phyloP scores from a whole-genome alignment of 1,140 invertebrate genomes.

The Aphelinus certus region DNA sequence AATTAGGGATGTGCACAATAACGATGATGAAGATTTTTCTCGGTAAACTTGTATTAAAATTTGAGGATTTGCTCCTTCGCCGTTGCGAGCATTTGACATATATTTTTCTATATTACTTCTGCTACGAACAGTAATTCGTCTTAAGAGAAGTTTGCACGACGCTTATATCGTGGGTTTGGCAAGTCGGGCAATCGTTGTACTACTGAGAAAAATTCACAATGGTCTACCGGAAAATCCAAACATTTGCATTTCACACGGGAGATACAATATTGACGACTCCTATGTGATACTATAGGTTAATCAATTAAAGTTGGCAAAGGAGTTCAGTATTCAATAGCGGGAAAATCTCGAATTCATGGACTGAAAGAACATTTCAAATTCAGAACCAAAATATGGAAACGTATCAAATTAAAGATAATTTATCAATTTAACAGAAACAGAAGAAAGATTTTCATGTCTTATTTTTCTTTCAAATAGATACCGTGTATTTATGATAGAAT shows the following conservation, averaged over 20 bases:
- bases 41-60: neutral
- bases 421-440: no score
- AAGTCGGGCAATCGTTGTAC: conserved; percentile 64
- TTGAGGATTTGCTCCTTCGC: neutral
- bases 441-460: no score
- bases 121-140: conserved; percentile 59
- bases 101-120: conserved; percentile 43
- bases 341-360: no score
- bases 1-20: neutral
- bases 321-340: neutral
- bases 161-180: conserved; percentile 58
- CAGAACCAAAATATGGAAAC: no score
- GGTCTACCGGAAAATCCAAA: conserved; percentile 11
- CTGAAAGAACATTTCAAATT: no score
- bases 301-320: conserved; percentile 1
- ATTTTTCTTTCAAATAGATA: conserved; percentile 40
- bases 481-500: conserved; percentile 60
- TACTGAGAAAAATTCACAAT: conserved; percentile 47
- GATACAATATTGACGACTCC: conserved; percentile 37
- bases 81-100: neutral
- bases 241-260: conserved; percentile 42
- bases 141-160: conserved; percentile 61
- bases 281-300: conserved; percentile 17
- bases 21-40: conserved; percentile 7
- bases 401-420: no score